Evolutionary conservation across 2,888 invertebrate genomes (phyloP), one percentile per base, ranked within the genome.

Genomic region (Oegoconia quadripuncta): DNA sequence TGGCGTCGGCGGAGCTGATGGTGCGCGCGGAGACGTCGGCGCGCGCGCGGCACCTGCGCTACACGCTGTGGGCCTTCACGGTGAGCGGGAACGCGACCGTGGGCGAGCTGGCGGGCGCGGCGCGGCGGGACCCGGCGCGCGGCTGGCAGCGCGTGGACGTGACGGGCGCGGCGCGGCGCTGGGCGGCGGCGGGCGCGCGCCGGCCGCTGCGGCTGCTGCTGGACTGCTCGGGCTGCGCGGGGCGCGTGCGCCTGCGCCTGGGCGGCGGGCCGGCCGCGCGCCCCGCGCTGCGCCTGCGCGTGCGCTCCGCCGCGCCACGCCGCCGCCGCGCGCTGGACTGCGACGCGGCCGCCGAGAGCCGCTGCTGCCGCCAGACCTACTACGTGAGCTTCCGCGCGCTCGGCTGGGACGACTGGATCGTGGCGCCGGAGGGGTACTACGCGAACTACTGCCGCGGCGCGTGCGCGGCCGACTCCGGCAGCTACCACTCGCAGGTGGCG

Each of bases 401-500:
- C 35, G 96, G 96, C 56, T 97, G 97, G 97, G 95, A 96, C 81
- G 96, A 97, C 87, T 97, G 96, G 96, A 96, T 97, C 68, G 95
- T 96, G 57, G 94, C 95, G 51, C 95, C 95, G 17, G 91, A 92
- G 64, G 96, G 97, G 56, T 97, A 97, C 88, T 95, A 94, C 81
- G 97, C 97, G 42, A 97, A 97, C 82, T 97, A 96, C 83, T 97
- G 97, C 84, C 91, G 95, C 64, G 97, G 97, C 51, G 95, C 95
- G 68, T 97, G 97, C 83, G 93, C 93, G 28, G 90, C 95, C 41
- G 95, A 93, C 88, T 92, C 93, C 74, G 13, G n/a, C n/a, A 95
- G 93, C 70, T 95, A 95, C 87, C 95, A 97, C 87, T 93, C 96
- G 49, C 95, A 96, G 87, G 95, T 97, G 64, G 93, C 96, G 69